These are phyloP conservation scores for Cyphomyrus plagiostoma DNA, from an alignment of 2,113 vertebrate genomes.

Conservation along the genomic window DNA sequence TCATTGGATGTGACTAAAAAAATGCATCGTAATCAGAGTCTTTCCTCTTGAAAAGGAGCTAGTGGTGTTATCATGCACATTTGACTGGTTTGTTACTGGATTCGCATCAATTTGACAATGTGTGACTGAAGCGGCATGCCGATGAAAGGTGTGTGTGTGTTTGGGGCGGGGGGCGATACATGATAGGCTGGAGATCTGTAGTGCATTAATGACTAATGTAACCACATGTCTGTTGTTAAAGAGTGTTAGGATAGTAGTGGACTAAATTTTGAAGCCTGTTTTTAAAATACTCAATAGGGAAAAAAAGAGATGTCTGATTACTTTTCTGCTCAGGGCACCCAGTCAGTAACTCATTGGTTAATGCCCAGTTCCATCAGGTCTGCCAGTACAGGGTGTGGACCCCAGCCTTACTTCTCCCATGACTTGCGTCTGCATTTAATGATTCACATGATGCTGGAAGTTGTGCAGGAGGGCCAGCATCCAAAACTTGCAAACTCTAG, in stretches of 20 bases:
- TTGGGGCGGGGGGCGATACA: background rate
- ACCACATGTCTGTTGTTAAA: background rate
- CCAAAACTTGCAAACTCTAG: background rate
- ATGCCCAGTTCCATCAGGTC: background rate
- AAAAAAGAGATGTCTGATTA: background rate
- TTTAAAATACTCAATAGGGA: background rate
- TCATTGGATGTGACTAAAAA: background rate
- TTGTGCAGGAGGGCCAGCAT: background rate
- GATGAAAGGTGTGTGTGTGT: background rate
- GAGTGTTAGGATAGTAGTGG: background rate
- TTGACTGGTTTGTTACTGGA: background rate
- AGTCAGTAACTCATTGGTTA: background rate
- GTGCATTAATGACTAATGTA: background rate
- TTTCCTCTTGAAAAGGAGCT: background rate
- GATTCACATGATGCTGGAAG: slow-evolving; percentile 1
- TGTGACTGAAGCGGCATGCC: background rate
- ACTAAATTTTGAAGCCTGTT: background rate
- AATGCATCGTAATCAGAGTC: background rate
- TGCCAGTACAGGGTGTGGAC: background rate
- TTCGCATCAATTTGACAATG: background rate
- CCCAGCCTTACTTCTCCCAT: background rate
- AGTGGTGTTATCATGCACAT: background rate
- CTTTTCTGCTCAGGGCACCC: background rate
- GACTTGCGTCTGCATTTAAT: background rate
- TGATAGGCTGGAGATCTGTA: background rate